Percentiles rank a stretch among this genome's conserved stretches.
These are phyloP conservation scores for Dasypogon diadema DNA, from an alignment of 2,888 invertebrate genomes.

Conservation along the genomic window DNA sequence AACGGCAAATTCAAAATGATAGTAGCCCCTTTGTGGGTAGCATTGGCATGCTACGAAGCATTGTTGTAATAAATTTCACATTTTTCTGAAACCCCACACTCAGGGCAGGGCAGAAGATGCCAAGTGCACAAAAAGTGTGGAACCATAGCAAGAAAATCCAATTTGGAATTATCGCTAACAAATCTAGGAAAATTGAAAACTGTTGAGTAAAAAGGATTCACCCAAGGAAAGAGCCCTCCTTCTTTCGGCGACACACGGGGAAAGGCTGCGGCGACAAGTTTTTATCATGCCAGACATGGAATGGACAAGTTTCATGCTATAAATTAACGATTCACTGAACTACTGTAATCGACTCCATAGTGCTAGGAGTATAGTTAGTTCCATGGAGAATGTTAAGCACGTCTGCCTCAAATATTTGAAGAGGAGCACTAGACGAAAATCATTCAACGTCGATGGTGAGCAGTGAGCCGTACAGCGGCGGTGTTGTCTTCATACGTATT, in stretches of 20 bases:
- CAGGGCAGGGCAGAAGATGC: neutral
- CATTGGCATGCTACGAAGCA: neutral
- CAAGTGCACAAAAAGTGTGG: neutral
- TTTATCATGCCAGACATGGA: slow-evolving; percentile 43
- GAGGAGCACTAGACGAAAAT: slow-evolving; percentile 7
- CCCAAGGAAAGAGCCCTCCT: neutral
- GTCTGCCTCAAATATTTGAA: slow-evolving; percentile 16
- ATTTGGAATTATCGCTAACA: slow-evolving; percentile 55
- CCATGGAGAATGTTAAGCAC: slow-evolving; percentile 3
- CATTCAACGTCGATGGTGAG: too few species aligned
- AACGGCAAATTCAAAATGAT: neutral
- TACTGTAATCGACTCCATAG: slow-evolving; percentile 33
- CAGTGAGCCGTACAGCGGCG: too few species aligned
- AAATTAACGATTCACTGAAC: slow-evolving; percentile 44
- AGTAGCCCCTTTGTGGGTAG: neutral
- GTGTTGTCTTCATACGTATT: too few species aligned
- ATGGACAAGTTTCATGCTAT: slow-evolving; percentile 42
- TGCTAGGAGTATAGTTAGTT: slow-evolving; percentile 5
- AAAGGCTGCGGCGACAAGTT: slow-evolving; percentile 34
- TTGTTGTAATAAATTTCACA: slow-evolving; percentile 35
- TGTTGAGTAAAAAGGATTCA: slow-evolving; percentile 38
- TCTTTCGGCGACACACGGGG: neutral
- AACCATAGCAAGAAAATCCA: slow-evolving; percentile 53
- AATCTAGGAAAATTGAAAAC: slow-evolving; percentile 55
- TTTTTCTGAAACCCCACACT: neutral